phyloP scores from a whole-genome alignment of 2,113 vertebrate genomes.

The Neopipo cinnamomea region DNA sequence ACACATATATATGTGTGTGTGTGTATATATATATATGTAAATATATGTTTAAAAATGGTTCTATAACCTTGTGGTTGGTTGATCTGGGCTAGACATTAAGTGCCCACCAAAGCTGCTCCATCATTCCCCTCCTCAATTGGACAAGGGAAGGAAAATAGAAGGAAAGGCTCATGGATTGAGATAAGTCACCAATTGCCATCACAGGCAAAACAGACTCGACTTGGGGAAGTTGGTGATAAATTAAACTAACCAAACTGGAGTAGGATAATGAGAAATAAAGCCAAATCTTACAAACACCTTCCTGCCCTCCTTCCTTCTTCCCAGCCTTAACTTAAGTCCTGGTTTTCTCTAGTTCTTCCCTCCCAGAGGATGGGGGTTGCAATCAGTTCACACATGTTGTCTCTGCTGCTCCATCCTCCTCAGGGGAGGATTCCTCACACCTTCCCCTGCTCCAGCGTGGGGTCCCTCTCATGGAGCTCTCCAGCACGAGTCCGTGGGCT shows the following conservation, averaged over 20 bases:
- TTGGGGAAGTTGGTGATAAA: not conserved
- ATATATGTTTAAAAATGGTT: not conserved
- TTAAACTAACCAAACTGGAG: not conserved
- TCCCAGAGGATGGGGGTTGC: not conserved
- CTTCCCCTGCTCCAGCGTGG: not conserved
- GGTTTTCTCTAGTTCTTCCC: not conserved
- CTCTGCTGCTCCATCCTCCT: not conserved
- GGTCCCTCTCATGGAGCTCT: too few relatives aligned
- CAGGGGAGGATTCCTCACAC: not conserved
- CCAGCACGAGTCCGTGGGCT: too few relatives aligned
- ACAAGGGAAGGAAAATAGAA: not conserved
- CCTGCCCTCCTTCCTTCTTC: not conserved
- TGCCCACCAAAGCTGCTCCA: not conserved
- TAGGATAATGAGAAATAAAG: not conserved
- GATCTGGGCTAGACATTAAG: not conserved
- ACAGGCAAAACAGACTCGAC: not conserved
- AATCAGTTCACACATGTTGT: fast-evolving
- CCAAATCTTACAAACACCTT: not conserved
- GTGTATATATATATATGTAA: fast-evolving
- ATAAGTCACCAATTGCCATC: not conserved
- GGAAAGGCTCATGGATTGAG: not conserved
- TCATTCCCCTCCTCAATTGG: not conserved
- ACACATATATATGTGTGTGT: too few relatives aligned
- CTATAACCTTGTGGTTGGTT: not conserved
- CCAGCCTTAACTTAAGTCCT: not conserved